phyloP scores from a whole-genome alignment of 2,888 invertebrate species.

The Drosophila acutilabella region DNA sequence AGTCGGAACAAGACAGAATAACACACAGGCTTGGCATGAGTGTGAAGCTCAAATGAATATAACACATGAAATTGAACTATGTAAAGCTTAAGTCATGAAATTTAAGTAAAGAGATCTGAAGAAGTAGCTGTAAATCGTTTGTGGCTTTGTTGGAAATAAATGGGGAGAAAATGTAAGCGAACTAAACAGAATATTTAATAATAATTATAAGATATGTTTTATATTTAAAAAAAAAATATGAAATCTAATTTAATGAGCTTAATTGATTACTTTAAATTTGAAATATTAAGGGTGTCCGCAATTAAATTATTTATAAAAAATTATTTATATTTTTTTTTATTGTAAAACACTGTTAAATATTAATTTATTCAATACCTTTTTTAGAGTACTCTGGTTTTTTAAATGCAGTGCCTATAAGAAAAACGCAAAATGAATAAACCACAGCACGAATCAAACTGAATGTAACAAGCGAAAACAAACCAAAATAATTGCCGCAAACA shows the following conservation, averaged over 20 bases:
- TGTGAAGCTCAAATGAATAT: slow-evolving; percentile 15
- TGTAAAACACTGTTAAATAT: no score
- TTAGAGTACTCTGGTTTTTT: background rate
- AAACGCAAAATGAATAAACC: slow-evolving; percentile 37
- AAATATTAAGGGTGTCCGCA: no score
- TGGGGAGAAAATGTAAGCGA: background rate
- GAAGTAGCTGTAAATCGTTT: background rate
- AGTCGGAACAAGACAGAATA: slow-evolving; percentile 25
- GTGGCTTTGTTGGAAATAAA: background rate
- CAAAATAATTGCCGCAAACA: slow-evolving; percentile 60
- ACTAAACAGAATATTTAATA: background rate
- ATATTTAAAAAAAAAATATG: no score
- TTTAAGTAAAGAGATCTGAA: background rate
- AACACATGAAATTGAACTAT: slow-evolving; percentile 5
- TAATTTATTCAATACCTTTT: no score
- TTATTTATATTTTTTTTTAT: no score
- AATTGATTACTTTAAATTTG: no score
- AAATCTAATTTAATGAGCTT: no score
- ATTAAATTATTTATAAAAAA: no score
- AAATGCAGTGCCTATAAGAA: slow-evolving; percentile 1
- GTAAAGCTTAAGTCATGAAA: slow-evolving; percentile 20
- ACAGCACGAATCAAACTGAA: slow-evolving; percentile 50
- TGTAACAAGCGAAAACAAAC: slow-evolving; percentile 30
- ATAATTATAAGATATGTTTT: no score
- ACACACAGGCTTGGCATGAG: slow-evolving; percentile 1